Evolutionary conservation across 2,113 vertebrate genomes (phyloP).

Genomic region (Sphaerodactylus townsendi): DNA sequence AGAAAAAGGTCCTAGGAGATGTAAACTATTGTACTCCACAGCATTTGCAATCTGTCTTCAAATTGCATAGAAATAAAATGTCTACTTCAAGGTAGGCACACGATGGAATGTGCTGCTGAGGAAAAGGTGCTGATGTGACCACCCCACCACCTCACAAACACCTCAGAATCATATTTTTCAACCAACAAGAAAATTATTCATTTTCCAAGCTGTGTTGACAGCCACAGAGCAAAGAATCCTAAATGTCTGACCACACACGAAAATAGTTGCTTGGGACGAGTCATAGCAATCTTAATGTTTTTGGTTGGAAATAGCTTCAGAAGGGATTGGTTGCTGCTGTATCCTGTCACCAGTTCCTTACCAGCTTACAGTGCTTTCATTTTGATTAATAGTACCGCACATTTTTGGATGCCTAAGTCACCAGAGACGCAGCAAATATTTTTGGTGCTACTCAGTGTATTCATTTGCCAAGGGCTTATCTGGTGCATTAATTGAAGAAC

Average conservation of each 20-base stretch:
- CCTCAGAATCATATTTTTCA: not conserved
- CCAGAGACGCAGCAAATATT: constrained; percentile 23
- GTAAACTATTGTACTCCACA: not conserved
- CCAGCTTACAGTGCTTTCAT: not conserved
- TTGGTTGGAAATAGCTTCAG: not conserved
- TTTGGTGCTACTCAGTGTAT: constrained; percentile 43
- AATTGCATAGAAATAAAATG: not conserved
- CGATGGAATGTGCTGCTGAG: not conserved
- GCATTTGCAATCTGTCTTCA: not conserved
- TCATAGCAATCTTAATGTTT: not conserved
- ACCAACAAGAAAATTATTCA: constrained; percentile 39
- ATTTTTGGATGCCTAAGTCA: constrained; percentile 55
- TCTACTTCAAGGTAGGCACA: not conserved
- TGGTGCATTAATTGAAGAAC: constrained; percentile 62
- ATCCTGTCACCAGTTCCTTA: constrained; percentile 19
- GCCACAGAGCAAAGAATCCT: constrained; percentile 29
- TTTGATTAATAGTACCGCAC: constrained; percentile 14
- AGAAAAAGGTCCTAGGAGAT: not conserved
- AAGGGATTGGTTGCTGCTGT: constrained; percentile 28
- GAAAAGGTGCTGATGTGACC: not conserved
- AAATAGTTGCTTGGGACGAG: not conserved
- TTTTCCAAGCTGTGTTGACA: constrained; percentile 1
- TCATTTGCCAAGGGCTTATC: constrained; percentile 48
- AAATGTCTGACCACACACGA: not conserved
- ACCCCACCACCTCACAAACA: not conserved